A percentile compares a stretch with the other conserved stretches of the same genome.
phyloP scores from a whole-genome alignment of 1,140 invertebrate genomes.

The Daktulosphaira vitifoliae region DNA sequence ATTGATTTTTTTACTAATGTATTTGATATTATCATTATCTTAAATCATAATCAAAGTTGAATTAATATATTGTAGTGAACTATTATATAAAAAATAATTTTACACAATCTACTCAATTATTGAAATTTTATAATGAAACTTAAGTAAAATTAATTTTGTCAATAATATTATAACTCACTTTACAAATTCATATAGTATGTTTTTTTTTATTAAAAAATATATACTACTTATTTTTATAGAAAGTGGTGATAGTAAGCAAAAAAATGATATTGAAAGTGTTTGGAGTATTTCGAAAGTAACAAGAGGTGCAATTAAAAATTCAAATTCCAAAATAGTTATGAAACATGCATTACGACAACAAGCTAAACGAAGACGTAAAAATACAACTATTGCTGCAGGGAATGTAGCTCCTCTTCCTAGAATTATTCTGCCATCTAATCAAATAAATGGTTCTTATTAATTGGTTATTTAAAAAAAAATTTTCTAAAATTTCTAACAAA shows the following conservation, averaged over 20 bases:
- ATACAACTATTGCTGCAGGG: constrained; percentile 60
- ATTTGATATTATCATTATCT: too few species aligned
- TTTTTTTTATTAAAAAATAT: not conserved
- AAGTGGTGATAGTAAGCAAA: constrained; percentile 14
- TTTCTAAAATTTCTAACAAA: too few species aligned
- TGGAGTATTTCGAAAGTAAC: constrained; percentile 35
- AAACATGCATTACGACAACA: constrained; percentile 67
- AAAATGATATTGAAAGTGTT: constrained; percentile 22
- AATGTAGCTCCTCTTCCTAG: constrained; percentile 56
- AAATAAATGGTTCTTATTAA: constrained; percentile 35
- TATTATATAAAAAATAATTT: too few species aligned
- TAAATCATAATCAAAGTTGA: too few species aligned
- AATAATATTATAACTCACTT: too few species aligned
- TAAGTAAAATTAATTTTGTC: too few species aligned
- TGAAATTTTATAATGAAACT: too few species aligned
- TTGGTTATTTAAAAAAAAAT: too few species aligned
- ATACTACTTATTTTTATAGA: constrained; percentile 13
- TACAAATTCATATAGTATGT: not conserved
- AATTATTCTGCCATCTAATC: constrained; percentile 34
- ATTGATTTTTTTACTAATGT: too few species aligned
- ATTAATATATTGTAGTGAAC: too few species aligned
- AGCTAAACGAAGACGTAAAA: constrained; percentile 66
- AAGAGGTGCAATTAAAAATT: constrained; percentile 35
- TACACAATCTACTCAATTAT: too few species aligned
- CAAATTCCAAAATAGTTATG: constrained; percentile 52